Conservation (phyloP, 2,888 invertebrate species). For the Cephus spinipes region DNA sequence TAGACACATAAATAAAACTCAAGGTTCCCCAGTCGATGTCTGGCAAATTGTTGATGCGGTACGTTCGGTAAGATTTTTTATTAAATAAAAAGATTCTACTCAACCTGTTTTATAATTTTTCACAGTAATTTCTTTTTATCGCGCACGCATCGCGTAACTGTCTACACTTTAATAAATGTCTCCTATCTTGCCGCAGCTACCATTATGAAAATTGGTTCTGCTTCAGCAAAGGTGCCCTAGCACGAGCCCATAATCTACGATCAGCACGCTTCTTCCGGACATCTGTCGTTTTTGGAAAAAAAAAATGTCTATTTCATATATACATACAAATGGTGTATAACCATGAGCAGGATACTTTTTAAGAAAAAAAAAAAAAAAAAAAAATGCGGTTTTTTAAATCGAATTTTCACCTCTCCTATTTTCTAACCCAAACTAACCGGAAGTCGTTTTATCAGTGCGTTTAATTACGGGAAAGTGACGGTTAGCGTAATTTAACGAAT, state of each 20-base stretch:
- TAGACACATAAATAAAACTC: background rate
- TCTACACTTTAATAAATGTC: background rate
- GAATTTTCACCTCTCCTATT: background rate
- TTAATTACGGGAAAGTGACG: background rate
- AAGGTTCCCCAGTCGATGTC: background rate
- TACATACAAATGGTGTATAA: background rate
- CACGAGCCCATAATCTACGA: slow-evolving; percentile 42
- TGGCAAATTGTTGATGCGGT: background rate
- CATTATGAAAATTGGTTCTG: background rate
- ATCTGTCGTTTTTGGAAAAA: slow-evolving; percentile 40
- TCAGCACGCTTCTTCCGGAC: slow-evolving; percentile 40
- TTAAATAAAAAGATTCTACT: background rate
- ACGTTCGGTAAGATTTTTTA: background rate
- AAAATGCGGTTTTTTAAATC: slow-evolving; percentile 4
- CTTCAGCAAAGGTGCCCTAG: slow-evolving; percentile 32
- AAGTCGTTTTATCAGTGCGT: background rate
- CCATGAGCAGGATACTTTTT: background rate
- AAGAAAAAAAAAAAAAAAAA: background rate
- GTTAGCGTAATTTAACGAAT: background rate
- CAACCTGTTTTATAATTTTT: background rate
- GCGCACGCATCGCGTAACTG: background rate
- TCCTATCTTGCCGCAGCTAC: background rate
- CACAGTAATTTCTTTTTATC: background rate
- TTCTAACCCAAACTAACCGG: background rate
- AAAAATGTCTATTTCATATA: background rate